These are phyloP conservation scores for Thymallus thymallus DNA, from an alignment of 2,113 vertebrate genomes.

Conservation along the genomic window DNA sequence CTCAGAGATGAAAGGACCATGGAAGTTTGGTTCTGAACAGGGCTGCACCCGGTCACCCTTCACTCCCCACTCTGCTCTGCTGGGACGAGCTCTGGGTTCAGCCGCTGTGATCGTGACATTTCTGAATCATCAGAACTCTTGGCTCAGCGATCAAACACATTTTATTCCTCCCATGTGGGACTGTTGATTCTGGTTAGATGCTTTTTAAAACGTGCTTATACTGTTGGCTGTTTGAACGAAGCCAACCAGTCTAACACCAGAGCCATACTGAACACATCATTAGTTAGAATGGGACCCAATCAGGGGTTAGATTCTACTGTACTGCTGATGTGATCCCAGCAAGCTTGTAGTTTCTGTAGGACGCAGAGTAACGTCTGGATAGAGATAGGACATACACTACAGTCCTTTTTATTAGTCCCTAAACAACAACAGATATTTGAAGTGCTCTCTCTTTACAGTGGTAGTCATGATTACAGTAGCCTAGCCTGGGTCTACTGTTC, in stretches of 20 bases:
- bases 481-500: slow-evolving; percentile 17
- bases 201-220: slow-evolving; percentile 49
- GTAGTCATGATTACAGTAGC: neutral
- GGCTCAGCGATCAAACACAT: slow-evolving; percentile 58
- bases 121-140: slow-evolving; percentile 57
- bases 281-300: slow-evolving; percentile 44
- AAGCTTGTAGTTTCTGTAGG: slow-evolving; percentile 38
- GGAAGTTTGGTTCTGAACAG: slow-evolving; percentile 41
- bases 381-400: neutral
- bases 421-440: too few species aligned
- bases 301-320: slow-evolving; percentile 46
- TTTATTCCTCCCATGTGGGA: slow-evolving; percentile 63
- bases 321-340: slow-evolving; percentile 27
- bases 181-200: slow-evolving; percentile 58
- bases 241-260: slow-evolving; percentile 12
- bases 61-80: slow-evolving; percentile 29
- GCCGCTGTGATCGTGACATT: slow-evolving; percentile 56
- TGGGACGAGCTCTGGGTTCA: slow-evolving; percentile 38
- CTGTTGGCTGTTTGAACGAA: slow-evolving; percentile 5
- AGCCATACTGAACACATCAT: slow-evolving; percentile 41
- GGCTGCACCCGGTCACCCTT: slow-evolving; percentile 35
- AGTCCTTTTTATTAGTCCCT: neutral
- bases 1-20: slow-evolving; percentile 58
- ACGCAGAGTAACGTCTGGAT: neutral
- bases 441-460: neutral